Evolutionary conservation across 2,797 vertebrate genomes (phyloP).

Genomic region (Chromis chromis): DNA sequence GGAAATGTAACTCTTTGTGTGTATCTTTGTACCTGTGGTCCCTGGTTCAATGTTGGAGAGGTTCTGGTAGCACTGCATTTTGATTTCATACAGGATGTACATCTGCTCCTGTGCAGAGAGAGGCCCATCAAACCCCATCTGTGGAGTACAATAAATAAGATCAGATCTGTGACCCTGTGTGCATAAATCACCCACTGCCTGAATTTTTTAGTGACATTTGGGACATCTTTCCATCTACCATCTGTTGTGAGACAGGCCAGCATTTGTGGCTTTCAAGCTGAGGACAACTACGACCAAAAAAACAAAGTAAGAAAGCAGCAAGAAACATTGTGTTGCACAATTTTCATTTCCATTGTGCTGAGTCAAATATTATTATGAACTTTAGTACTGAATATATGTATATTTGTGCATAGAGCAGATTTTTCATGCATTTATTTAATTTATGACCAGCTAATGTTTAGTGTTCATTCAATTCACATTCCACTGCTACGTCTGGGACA

Average conservation of each 20-base stretch:
- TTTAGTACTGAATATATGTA: not conserved
- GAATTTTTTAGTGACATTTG: not conserved
- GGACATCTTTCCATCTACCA: not conserved
- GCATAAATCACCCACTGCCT: not conserved
- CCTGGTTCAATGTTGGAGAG: constrained; percentile 81
- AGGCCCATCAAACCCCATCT: constrained; percentile 85
- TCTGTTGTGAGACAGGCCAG: not conserved
- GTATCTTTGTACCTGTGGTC: constrained; percentile 75
- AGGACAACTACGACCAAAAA: not conserved
- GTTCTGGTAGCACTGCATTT: constrained; percentile 89
- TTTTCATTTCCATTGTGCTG: not conserved
- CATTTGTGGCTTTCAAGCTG: not conserved
- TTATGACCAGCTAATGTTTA: not conserved
- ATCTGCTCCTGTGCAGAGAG: constrained; percentile 91
- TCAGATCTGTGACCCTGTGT: constrained; percentile 9
- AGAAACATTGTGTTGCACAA: not conserved
- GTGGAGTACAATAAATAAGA: constrained; percentile 53
- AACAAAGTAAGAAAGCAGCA: not conserved
- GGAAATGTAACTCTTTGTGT: not conserved
- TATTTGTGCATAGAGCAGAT: too few species aligned
- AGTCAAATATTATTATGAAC: not conserved
- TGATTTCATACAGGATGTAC: constrained; percentile 88
- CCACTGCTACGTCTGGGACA: not conserved
- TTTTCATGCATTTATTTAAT: not conserved
- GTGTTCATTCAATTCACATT: not conserved